These are phyloP conservation scores for Cyphomyrus plagiostoma DNA, from an alignment of 2,113 vertebrate genomes.

Conservation along the genomic window DNA sequence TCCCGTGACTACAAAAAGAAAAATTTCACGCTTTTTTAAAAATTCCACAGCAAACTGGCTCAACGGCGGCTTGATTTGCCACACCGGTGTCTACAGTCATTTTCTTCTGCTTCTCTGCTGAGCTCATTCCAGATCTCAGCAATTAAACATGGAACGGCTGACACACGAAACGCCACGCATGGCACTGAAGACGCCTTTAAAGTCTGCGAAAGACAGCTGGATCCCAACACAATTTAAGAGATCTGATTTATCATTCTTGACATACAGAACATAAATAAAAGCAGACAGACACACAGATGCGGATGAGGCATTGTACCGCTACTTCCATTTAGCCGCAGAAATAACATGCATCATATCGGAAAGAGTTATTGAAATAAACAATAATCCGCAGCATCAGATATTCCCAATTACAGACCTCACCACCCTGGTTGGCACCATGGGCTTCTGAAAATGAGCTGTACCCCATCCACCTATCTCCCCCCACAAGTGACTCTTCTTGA, in stretches of 20 bases:
- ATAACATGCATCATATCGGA: conserved; percentile 28
- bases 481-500: conserved; percentile 12
- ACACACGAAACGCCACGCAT: not conserved
- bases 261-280: conserved; percentile 36
- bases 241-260: conserved; percentile 39
- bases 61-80: not conserved
- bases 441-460: not conserved
- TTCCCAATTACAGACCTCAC: conserved; percentile 21
- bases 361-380: conserved; percentile 21
- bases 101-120: not conserved
- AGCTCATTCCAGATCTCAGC: not conserved
- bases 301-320: conserved; percentile 33
- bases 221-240: conserved; percentile 46
- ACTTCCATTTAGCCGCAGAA: conserved; percentile 32
- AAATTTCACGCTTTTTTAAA: not conserved
- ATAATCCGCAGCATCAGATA: conserved; percentile 21
- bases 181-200: conserved; percentile 31
- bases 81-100: not conserved
- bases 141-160: not conserved
- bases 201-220: conserved; percentile 41
- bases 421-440: not conserved
- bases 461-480: conserved; percentile 23
- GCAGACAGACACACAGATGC: not conserved
- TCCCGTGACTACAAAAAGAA: not conserved
- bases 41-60: not conserved